A percentile compares a stretch with the other conserved stretches of the same genome.
phyloP scores from a whole-genome alignment of 2,797 vertebrate genomes.

The Aphelocoma californica region DNA sequence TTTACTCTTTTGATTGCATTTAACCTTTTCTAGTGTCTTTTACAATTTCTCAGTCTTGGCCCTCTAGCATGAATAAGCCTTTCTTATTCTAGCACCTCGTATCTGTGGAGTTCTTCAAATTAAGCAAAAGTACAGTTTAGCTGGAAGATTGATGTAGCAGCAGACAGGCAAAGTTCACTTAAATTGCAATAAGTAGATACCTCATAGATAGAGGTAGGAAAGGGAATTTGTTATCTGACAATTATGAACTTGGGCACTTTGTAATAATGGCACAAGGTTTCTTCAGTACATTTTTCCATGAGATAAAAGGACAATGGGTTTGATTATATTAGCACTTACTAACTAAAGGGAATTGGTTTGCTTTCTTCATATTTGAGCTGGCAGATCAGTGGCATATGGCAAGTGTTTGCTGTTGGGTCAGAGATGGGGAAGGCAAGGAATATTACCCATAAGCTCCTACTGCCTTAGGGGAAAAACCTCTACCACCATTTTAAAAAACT shows the following conservation, averaged over 20 bases:
- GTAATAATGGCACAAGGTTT: not conserved
- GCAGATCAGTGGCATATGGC: not conserved
- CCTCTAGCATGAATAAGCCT: not conserved
- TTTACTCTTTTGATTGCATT: not conserved
- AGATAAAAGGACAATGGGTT: not conserved
- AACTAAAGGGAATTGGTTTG: not conserved
- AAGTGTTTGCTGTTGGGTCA: not conserved
- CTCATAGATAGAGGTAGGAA: not conserved
- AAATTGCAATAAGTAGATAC: not conserved
- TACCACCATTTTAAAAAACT: not conserved
- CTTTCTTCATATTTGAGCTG: not conserved
- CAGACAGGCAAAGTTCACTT: not conserved
- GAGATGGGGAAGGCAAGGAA: not conserved
- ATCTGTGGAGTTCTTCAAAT: not conserved
- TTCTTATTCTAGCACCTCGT: not conserved
- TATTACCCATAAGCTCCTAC: not conserved
- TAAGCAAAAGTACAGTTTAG: not conserved
- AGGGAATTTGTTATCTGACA: not conserved
- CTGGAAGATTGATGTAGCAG: not conserved
- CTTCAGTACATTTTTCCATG: not conserved
- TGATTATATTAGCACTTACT: not conserved
- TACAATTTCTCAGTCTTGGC: not conserved
- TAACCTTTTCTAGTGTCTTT: not conserved
- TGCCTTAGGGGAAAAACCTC: not conserved
- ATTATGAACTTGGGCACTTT: not conserved